Conservation (phyloP, 2,888 invertebrate species). For the Morpho deidamia region DNA sequence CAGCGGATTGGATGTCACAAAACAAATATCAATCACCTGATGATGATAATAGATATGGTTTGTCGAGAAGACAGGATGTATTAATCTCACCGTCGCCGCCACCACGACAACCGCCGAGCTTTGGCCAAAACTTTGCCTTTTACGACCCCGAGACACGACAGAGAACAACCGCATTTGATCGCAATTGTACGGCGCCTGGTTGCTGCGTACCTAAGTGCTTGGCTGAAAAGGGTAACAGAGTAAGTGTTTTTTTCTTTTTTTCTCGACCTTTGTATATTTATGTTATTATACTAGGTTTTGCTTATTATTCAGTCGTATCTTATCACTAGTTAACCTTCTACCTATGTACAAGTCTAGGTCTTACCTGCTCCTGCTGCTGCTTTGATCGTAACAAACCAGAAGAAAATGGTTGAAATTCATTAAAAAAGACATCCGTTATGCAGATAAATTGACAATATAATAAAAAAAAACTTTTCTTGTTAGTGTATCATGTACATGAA, state of each 20-base stretch:
- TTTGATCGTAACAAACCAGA: too few species aligned
- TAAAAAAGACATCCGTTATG: too few species aligned
- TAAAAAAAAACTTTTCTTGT: too few species aligned
- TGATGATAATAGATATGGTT: slow-evolving; percentile 31
- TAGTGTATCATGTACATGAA: too few species aligned
- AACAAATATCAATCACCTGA: slow-evolving; percentile 29
- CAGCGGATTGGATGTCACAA: slow-evolving; percentile 23
- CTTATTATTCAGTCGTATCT: too few species aligned
- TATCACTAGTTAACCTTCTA: too few species aligned
- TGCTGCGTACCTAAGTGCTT: slow-evolving; percentile 92
- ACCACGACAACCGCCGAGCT: slow-evolving; percentile 28
- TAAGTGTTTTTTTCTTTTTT: slow-evolving; percentile 64
- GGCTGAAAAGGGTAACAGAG: slow-evolving; percentile 91
- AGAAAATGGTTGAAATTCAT: too few species aligned
- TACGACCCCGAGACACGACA: slow-evolving; percentile 60
- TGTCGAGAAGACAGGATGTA: slow-evolving; percentile 30
- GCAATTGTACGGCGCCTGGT: slow-evolving; percentile 82
- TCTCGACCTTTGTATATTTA: too few species aligned
- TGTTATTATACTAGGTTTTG: too few species aligned
- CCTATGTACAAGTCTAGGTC: too few species aligned
- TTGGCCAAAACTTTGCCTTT: slow-evolving; percentile 47
- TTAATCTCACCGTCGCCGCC: slow-evolving; percentile 42
- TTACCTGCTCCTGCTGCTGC: too few species aligned
- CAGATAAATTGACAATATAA: too few species aligned
- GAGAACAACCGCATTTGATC: slow-evolving; percentile 57